Evolutionary conservation across 2,888 invertebrate species (phyloP), one percentile per base, ranked within the genome.

Genomic region (Tricholauxania praeusta): DNA sequence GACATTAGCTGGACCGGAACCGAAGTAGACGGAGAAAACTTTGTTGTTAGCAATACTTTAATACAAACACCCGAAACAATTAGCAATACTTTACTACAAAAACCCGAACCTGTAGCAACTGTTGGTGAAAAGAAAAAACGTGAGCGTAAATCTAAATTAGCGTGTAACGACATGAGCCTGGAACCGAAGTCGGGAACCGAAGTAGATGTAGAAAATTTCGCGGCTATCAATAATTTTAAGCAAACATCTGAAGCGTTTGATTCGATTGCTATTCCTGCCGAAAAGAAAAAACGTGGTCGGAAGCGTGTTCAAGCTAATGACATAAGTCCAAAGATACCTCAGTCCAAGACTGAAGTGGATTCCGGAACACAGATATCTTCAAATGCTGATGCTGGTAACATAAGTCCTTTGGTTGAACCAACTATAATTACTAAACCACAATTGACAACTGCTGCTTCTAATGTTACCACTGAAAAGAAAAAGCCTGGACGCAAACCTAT

Each of bases 241-340:
- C 10, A 39, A 39, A 39, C 39, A 39, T 1, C 39, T 10, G 39
- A 7, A 10, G 5, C 39, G 39, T 28, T 28, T 28, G 28, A 28
- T 12, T 12, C 55, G 4, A 55, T 14, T 10, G 14, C 17, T 55
- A 2, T 55, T n/a, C 2, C 57, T 28, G 17, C 12, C 4, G 70
- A 17, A n/a, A 47, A 48, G 60, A 70, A 63, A 64, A 71, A 47
- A 48, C 64, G 53, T 55, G 71, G 57, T 17, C 63, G 64, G 12
- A 63, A 64, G n/a, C 17, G 6, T 12, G 15, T 49, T 28, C n/a
- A 19, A 53, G 5, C 39, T 10, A 10, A 39, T 39, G 39, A 10
- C 39, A 39, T 39, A 39, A 15, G 15, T 55, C 39, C 52, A 57
- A 68, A 19, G 14, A 12, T 55, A 47, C 22, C 57, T 7, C 55